These are phyloP conservation scores for Dendrolimus kikuchii DNA, from an alignment of 1,140 invertebrate genomes.

Conservation along the genomic window DNA sequence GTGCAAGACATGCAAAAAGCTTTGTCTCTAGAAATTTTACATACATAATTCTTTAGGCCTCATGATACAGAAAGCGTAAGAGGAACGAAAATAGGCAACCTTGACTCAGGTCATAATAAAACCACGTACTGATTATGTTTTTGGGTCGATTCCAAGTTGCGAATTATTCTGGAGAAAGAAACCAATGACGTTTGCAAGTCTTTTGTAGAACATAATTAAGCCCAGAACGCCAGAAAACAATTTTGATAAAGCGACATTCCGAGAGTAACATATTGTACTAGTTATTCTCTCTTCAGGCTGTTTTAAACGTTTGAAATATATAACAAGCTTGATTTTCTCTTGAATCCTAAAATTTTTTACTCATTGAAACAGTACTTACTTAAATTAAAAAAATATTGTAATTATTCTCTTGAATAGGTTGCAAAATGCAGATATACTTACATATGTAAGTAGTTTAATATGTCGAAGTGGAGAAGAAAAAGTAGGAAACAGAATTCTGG, in stretches of 20 bases:
- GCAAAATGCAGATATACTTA: too few relatives aligned
- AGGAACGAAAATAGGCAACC: conserved; percentile 5
- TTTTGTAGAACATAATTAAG: not conserved
- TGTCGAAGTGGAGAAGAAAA: too few relatives aligned
- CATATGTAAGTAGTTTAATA: too few relatives aligned
- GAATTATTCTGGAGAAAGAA: conserved; percentile 13
- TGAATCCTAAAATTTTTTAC: not conserved
- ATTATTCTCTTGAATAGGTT: too few relatives aligned
- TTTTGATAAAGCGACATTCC: not conserved
- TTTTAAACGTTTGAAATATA: too few relatives aligned
- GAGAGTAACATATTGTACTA: too few relatives aligned
- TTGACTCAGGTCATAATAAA: conserved; percentile 3
- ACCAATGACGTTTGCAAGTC: not conserved
- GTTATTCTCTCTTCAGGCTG: too few relatives aligned
- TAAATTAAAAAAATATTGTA: too few relatives aligned
- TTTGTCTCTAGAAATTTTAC: not conserved
- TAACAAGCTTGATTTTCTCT: not conserved
- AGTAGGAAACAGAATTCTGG: too few relatives aligned
- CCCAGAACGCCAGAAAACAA: not conserved
- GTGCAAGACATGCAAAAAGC: too few relatives aligned
- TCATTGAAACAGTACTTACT: too few relatives aligned
- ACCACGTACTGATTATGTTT: conserved; percentile 6
- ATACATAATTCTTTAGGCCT: not conserved
- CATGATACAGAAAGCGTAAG: not conserved
- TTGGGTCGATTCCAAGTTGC: conserved; percentile 30